Evolutionary conservation across 2,113 vertebrate species (phyloP).

Genomic region (Gymnarchus niloticus): DNA sequence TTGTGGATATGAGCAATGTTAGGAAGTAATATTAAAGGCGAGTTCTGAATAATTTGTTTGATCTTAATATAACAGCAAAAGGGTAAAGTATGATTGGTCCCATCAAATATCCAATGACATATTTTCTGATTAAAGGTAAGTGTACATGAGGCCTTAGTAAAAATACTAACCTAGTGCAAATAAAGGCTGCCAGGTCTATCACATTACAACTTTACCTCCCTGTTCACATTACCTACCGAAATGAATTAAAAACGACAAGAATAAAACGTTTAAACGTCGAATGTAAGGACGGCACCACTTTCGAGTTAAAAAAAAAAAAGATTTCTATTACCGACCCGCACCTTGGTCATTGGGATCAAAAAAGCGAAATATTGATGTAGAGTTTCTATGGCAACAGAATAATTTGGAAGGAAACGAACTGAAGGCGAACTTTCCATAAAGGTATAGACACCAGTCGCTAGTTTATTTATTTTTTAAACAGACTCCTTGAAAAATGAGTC

Average conservation of each 20-base stretch:
- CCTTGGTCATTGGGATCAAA: not conserved
- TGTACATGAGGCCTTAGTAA: not conserved
- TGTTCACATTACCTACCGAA: not conserved
- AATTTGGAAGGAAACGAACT: not conserved
- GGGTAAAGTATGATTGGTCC: not conserved
- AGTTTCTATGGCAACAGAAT: conserved; percentile 22
- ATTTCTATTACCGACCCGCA: not conserved
- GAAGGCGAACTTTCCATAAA: not conserved
- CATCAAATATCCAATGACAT: not conserved
- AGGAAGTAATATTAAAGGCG: not conserved
- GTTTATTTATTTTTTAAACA: conserved; percentile 5
- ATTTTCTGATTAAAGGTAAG: no score
- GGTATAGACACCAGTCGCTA: not conserved
- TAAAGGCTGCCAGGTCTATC: not conserved
- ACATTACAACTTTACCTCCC: not conserved
- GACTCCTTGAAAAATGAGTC: no score
- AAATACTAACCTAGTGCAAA: not conserved
- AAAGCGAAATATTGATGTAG: conserved; percentile 11
- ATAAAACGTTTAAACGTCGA: not conserved
- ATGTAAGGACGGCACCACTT: not conserved
- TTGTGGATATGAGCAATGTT: not conserved
- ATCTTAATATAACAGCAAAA: not conserved
- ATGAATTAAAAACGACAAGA: not conserved
- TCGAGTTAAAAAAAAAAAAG: not conserved
- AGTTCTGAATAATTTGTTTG: not conserved